Percentiles rank a stretch among this genome's conserved stretches.
These are phyloP conservation scores for Mimachlamys varia DNA, from an alignment of 2,888 invertebrate genomes.

Conservation along the genomic window DNA sequence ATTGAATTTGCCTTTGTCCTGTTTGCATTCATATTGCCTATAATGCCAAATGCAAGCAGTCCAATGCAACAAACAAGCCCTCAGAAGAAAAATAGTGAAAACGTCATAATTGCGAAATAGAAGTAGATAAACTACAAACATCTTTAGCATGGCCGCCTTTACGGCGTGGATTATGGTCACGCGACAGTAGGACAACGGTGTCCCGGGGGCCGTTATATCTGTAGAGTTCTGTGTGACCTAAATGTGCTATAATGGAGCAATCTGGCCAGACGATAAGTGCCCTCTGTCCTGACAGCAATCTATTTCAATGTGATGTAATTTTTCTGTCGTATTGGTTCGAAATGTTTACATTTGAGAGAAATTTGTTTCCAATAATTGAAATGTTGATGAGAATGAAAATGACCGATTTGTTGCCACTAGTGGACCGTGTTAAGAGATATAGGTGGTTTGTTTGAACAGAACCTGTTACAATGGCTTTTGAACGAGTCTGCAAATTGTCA, in stretches of 20 bases:
- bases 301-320: conserved; percentile 2
- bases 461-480: not conserved
- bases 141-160: not conserved
- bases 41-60: too few species aligned
- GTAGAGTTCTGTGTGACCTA: not conserved
- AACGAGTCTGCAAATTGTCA: not conserved
- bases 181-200: not conserved
- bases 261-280: not conserved
- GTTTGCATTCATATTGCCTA: too few species aligned
- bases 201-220: not conserved
- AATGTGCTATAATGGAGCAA: not conserved
- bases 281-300: conserved; percentile 5
- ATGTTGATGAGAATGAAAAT: conserved; percentile 25
- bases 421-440: not conserved
- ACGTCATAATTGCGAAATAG: not conserved
- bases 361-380: conserved; percentile 28
- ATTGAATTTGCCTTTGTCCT: too few species aligned
- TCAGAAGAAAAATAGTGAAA: too few species aligned
- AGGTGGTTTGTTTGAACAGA: conserved; percentile 17
- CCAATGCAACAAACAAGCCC: too few species aligned
- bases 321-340: not conserved
- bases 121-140: not conserved
- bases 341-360: not conserved
- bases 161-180: not conserved
- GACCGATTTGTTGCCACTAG: not conserved